phyloP scores from a whole-genome alignment of 2,113 vertebrate genomes.

The Cryptoleucopteryx plumbea region DNA sequence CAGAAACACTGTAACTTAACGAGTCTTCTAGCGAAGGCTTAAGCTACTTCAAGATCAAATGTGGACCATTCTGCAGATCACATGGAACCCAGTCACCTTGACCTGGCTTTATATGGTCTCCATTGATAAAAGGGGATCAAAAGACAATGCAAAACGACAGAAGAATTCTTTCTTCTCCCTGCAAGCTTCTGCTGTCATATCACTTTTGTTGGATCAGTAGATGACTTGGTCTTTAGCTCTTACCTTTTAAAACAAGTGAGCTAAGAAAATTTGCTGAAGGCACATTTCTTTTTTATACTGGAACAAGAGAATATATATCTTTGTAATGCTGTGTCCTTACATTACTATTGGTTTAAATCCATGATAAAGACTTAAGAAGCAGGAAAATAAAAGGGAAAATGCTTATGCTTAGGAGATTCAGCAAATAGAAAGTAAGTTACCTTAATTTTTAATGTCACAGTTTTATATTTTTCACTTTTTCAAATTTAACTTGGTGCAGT shows the following conservation, averaged over 20 bases:
- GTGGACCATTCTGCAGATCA: background rate
- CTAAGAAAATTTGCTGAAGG: slow-evolving; percentile 1
- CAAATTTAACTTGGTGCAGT: background rate
- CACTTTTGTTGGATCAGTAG: background rate
- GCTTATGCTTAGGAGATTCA: background rate
- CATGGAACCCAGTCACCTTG: background rate
- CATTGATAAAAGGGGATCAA: background rate
- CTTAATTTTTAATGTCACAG: background rate
- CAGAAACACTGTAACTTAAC: background rate
- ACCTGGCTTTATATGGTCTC: background rate
- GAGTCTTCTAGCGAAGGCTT: background rate
- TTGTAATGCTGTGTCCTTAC: background rate
- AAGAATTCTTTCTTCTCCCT: background rate
- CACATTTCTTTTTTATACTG: background rate
- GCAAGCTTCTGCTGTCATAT: background rate
- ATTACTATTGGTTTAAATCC: background rate
- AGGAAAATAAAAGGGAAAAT: background rate
- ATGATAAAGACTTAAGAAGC: background rate
- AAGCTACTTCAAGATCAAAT: background rate
- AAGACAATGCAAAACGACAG: background rate
- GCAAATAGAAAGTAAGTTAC: background rate
- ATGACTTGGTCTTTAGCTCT: background rate
- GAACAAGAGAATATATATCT: background rate
- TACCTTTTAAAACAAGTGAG: slow-evolving; percentile 13
- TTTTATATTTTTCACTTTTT: background rate